Evolutionary conservation across 2,113 vertebrate genomes (phyloP), one percentile per base, ranked within the genome.

Genomic region (Ailurus styani): DNA sequence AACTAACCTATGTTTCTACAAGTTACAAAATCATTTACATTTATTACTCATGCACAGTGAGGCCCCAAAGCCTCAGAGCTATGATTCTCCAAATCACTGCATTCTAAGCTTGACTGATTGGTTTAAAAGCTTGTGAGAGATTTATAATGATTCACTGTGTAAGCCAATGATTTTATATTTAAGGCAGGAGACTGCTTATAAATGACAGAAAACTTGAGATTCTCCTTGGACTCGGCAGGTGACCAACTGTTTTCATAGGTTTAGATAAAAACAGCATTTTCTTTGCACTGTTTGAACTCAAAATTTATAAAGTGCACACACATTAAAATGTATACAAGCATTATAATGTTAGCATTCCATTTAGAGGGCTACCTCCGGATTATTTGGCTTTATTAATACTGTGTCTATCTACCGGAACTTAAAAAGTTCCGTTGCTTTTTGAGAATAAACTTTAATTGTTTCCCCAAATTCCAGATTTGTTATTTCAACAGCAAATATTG

Each of bases 61-160:
- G 96, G 31, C 97, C 96, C 98, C 98, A 98, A 98, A 98, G 96
- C 97, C 98, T 98, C 98, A 97, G 95, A 98, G 98, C 96, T 95
- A 93, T 98, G 98, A 98, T 98, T 99, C 99, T 99, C 93, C 96
- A 98, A 98, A 98, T 98, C 98, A 98, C 96, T 98, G 97, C 98
- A 97, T 98, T 98, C 97, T 98, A 98, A 99, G 98, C 98, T 98
- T 98, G 98, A 99, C 98, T 98, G 99, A 99, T 98, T 98, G 99
- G 98, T 99, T 98, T 98, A 98, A 99, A 99, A 99, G 98, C 98
- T 99, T 99, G 98, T 96, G 94, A 98, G 98, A 98, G 98, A 98
- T 99, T 99, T 99, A 98, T 98, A 99, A 98, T 98, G 98, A 99
- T 98, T 99, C 98, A 98, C 97, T 97, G 52, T 98, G 97, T 98